Conservation (phyloP, 2,113 vertebrate genomes). For the Podocnemis expansa region DNA sequence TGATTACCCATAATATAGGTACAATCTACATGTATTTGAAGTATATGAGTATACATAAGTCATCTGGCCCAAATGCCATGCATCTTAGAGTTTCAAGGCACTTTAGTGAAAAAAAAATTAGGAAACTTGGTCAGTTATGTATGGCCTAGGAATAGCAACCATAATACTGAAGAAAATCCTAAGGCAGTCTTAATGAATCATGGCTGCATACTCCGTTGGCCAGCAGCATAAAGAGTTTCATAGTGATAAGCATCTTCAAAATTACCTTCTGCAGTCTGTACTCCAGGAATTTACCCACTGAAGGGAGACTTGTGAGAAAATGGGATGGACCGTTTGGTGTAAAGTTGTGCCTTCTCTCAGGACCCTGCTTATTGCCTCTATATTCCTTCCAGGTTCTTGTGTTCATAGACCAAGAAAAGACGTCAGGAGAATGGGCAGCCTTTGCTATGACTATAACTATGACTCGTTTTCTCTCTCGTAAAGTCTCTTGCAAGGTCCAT, state of each 20-base stretch:
- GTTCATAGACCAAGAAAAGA: not conserved
- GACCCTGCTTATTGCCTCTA: not conserved
- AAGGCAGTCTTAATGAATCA: not conserved
- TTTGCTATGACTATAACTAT: not conserved
- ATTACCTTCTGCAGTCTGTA: not conserved
- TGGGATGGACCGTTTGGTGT: not conserved
- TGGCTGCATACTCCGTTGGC: not conserved
- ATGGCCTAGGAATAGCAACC: not conserved
- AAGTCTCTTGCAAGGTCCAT: not conserved
- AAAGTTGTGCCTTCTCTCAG: not conserved
- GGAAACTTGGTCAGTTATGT: not conserved
- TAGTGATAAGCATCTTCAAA: not conserved
- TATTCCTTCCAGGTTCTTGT: not conserved
- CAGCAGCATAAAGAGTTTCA: not conserved
- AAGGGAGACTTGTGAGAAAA: not conserved
- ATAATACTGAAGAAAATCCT: not conserved
- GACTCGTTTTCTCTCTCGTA: not conserved
- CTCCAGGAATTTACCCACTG: not conserved
- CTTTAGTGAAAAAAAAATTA: not conserved
- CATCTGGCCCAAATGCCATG: not conserved
- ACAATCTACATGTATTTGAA: not conserved
- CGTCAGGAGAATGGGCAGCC: not conserved
- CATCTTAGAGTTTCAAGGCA: not conserved
- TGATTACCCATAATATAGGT: not conserved
- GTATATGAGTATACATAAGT: not conserved